Percentiles rank a stretch among this genome's conserved stretches.
Evolutionary conservation across 1,140 invertebrate genomes (phyloP).

Genomic region (Saccostrea glomerata): DNA sequence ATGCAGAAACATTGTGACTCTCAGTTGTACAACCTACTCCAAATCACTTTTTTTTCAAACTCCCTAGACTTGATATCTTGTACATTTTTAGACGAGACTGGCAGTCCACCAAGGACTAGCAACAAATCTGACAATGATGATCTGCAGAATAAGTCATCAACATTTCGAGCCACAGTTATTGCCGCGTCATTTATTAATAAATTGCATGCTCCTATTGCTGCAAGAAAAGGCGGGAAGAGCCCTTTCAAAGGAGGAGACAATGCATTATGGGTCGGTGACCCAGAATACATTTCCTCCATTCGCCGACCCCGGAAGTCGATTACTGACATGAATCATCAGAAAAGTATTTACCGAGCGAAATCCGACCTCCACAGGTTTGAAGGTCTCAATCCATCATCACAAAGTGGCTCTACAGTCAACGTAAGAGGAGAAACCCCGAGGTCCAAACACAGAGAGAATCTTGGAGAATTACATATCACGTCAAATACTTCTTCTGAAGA

Average conservation of each 20-base stretch:
- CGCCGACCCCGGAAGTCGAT: constrained; percentile 51
- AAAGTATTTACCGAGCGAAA: constrained; percentile 47
- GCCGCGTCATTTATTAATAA: constrained; percentile 45
- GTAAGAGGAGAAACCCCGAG: background rate
- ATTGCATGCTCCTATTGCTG: constrained; percentile 32
- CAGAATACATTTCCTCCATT: constrained; percentile 50
- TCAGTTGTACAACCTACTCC: too few species aligned
- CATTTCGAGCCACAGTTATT: constrained; percentile 33
- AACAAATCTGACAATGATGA: background rate
- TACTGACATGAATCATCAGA: constrained; percentile 50
- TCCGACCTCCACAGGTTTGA: constrained; percentile 33
- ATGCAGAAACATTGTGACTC: too few species aligned
- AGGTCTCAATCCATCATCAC: background rate
- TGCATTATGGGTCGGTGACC: constrained; percentile 49
- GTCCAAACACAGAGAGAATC: constrained; percentile 1
- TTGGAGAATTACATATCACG: background rate
- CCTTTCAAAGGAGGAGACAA: background rate
- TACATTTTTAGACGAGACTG: background rate
- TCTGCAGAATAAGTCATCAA: constrained; percentile 5
- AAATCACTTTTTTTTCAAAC: too few species aligned
- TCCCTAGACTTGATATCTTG: background rate
- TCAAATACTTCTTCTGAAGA: background rate
- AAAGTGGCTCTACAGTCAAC: background rate
- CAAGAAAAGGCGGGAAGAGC: background rate
- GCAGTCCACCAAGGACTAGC: background rate